Conservation (phyloP, 2,113 vertebrate genomes). For the Dipodomys merriami region DNA sequence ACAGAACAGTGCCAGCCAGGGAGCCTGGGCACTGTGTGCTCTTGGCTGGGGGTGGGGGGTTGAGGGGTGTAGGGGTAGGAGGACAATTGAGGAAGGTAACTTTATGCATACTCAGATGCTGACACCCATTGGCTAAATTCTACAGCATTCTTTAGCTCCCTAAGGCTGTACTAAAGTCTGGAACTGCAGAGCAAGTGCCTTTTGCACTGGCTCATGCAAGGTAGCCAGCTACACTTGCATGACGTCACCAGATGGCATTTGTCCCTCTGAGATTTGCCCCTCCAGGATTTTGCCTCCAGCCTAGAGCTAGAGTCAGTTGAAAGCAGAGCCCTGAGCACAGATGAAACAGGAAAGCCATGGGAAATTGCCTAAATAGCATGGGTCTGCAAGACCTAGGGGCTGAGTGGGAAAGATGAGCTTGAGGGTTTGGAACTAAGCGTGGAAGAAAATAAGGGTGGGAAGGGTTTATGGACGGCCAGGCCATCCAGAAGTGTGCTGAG, state of each 20-base stretch:
- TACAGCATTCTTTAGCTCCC: not conserved
- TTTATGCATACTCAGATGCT: not conserved
- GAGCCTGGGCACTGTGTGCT: not conserved
- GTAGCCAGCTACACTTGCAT: not conserved
- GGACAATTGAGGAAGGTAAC: not conserved
- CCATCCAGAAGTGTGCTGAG: not conserved
- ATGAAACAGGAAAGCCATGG: not conserved
- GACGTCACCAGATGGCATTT: not conserved
- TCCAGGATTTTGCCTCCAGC: not conserved
- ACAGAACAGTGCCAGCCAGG: not conserved
- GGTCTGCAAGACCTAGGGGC: too few species aligned
- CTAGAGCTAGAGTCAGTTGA: not conserved
- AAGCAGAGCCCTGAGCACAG: not conserved
- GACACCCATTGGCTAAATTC: not conserved
- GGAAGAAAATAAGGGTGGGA: not conserved
- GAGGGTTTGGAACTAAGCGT: not conserved
- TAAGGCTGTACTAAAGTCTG: not conserved
- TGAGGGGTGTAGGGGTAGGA: not conserved
- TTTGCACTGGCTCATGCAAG: not conserved
- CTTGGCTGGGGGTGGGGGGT: not conserved
- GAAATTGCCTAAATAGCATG: too few species aligned
- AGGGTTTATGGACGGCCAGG: accelerated
- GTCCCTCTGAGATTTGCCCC: not conserved
- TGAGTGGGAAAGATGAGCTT: not conserved
- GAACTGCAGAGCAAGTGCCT: not conserved